Conservation (phyloP, 2,888 invertebrate species). For the Troglohyphantes excavatus region DNA sequence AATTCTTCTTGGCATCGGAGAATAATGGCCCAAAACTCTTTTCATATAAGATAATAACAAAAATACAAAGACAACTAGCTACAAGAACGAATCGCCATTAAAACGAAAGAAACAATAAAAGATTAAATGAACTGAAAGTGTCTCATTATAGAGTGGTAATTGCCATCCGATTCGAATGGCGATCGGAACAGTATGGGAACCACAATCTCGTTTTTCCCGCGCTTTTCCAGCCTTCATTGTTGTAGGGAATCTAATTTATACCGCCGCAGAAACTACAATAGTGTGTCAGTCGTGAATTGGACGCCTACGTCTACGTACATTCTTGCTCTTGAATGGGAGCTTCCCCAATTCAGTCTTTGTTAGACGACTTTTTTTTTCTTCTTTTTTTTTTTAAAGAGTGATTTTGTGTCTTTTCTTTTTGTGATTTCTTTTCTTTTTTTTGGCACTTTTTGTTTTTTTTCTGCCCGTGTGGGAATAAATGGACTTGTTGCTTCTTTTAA, state of each 20-base stretch:
- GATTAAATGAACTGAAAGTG: neutral
- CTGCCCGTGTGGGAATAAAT: neutral
- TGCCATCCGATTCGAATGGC: conserved; percentile 11
- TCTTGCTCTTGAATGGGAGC: neutral
- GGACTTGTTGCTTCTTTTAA: neutral
- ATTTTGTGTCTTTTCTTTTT: no score
- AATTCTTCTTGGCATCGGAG: neutral
- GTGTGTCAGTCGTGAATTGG: conserved; percentile 25
- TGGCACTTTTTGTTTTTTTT: neutral
- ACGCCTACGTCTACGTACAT: conserved; percentile 39
- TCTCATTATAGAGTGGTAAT: conserved; percentile 65
- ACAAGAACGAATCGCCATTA: conserved; percentile 1
- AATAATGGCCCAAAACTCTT: neutral
- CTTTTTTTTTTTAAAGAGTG: no score
- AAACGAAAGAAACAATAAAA: neutral
- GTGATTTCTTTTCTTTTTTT: conserved; percentile 7
- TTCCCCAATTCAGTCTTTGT: neutral
- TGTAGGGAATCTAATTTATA: conserved; percentile 35
- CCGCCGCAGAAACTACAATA: conserved; percentile 27
- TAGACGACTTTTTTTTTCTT: conserved; percentile 5
- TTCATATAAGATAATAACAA: neutral
- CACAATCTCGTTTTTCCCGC: neutral
- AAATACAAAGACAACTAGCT: neutral
- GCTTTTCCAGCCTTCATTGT: conserved; percentile 30
- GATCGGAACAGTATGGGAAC: neutral